phyloP scores from a whole-genome alignment of 1,140 invertebrate genomes.

The Leptestheria dahalacensis region DNA sequence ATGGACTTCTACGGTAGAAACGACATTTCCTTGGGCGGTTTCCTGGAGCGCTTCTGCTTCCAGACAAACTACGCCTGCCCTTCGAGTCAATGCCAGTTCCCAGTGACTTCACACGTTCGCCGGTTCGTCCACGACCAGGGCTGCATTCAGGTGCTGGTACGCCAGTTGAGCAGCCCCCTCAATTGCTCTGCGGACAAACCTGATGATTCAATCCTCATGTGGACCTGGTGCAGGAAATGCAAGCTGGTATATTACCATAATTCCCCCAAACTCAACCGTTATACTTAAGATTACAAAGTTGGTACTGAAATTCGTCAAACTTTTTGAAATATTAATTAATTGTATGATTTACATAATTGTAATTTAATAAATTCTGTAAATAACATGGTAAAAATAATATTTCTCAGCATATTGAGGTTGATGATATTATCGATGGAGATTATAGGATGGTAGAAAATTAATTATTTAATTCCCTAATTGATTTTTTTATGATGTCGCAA shows the following conservation, averaged over 20 bases:
- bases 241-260: slow-evolving; percentile 47
- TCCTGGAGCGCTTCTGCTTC: slow-evolving; percentile 85
- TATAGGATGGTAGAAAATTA: no score
- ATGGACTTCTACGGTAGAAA: slow-evolving; percentile 92
- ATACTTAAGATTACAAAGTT: no score
- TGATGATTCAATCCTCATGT: slow-evolving; percentile 55
- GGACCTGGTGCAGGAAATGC: slow-evolving; percentile 69
- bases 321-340: no score
- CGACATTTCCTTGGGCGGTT: slow-evolving; percentile 86
- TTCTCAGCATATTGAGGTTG: no score
- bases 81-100: slow-evolving; percentile 30
- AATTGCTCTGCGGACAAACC: slow-evolving; percentile 20
- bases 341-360: no score
- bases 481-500: no score
- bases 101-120: slow-evolving; percentile 60
- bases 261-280: no score
- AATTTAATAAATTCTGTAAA: no score
- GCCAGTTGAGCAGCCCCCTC: slow-evolving; percentile 31
- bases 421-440: no score
- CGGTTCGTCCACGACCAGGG: slow-evolving; percentile 63
- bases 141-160: slow-evolving; percentile 50
- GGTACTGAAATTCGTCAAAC: no score
- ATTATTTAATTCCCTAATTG: no score
- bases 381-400: no score
- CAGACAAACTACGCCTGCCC: slow-evolving; percentile 67